Base-by-base conservation (phyloP, 2,113 vertebrate species). In the Syngnathus typhle region DNA sequence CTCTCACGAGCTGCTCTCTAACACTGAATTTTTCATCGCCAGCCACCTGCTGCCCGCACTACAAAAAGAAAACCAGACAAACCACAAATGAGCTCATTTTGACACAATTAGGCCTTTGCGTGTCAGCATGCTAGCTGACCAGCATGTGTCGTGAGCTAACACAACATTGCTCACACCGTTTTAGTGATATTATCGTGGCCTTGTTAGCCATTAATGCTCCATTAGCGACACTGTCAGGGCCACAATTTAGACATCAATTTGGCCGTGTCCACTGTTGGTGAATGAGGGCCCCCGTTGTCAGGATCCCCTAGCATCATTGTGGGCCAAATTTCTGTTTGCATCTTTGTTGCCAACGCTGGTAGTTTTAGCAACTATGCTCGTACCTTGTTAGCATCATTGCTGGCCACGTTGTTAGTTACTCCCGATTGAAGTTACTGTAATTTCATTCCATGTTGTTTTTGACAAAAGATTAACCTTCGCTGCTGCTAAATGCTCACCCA, bases 11-110 rank as follows among this genome's bases (percentile, higher is more conserved):
- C 59, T 62, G 10, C 60, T 51, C 58, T 47, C n/a, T 13, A 12
- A 67, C 78, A 69, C 83, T 89, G 86, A 85, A 86, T 87, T 83
- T 88, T 89, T 88, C 86, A 88, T 89, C 80, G 82, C 70, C 73
- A 78, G 85, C 85, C 84, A 87, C 88, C 88, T 87, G 86, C 86
- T 84, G 88, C 83, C 84, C 75, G 76, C 83, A 78, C 79, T 71
- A 41, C 80, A 78, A 84, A 77, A 49, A 63, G 63, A 41, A 73
- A n/a, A 21, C 5, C 60, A 43, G 39, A 60, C 36, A 27, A 54
- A 32, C 55, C 27, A 36, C 23, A 27, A 56, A 56, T 56, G 11
- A 36, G 55, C 55, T 58, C 55, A 2, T 16, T 58, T 58, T 58
- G 55, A 58, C 55, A 58, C 55, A 52, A 52, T 47, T 15, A 15